Evolutionary conservation across 1,140 invertebrate species (phyloP).

Genomic region (Fopius arisanus): DNA sequence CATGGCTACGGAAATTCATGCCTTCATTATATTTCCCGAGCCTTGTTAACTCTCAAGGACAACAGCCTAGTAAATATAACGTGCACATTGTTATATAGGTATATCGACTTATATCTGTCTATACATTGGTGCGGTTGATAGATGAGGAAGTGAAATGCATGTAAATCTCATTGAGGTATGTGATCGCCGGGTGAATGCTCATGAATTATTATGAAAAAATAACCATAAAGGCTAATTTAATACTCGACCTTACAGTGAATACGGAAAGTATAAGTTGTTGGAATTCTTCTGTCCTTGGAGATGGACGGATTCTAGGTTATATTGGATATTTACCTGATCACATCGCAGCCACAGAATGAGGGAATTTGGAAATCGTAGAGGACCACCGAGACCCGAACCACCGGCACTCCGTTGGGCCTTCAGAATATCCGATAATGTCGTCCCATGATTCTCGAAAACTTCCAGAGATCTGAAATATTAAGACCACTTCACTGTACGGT

Average conservation of each 20-base stretch:
- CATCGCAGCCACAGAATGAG: slow-evolving; percentile 86
- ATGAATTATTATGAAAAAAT: slow-evolving; percentile 15
- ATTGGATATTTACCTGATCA: slow-evolving; percentile 69
- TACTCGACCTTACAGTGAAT: neutral
- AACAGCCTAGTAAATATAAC: neutral
- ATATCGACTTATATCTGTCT: neutral
- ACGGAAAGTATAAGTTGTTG: neutral
- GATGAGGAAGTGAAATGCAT: neutral
- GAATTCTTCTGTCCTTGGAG: neutral
- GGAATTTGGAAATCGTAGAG: slow-evolving; percentile 74
- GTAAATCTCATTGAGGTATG: slow-evolving; percentile 11
- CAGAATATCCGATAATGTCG: slow-evolving; percentile 76
- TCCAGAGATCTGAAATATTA: slow-evolving; percentile 73
- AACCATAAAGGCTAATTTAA: neutral
- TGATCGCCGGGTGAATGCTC: neutral
- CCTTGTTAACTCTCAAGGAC: slow-evolving; percentile 14
- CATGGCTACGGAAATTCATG: slow-evolving; percentile 14
- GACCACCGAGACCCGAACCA: slow-evolving; percentile 75
- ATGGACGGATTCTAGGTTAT: neutral
- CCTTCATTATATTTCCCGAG: neutral
- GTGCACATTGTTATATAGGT: neutral
- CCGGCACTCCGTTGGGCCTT: slow-evolving; percentile 73
- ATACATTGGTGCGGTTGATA: neutral
- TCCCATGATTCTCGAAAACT: slow-evolving; percentile 73
- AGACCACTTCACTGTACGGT: neutral